Base-by-base conservation (phyloP, 2,888 invertebrate genomes). In the Agrotis puta region DNA sequence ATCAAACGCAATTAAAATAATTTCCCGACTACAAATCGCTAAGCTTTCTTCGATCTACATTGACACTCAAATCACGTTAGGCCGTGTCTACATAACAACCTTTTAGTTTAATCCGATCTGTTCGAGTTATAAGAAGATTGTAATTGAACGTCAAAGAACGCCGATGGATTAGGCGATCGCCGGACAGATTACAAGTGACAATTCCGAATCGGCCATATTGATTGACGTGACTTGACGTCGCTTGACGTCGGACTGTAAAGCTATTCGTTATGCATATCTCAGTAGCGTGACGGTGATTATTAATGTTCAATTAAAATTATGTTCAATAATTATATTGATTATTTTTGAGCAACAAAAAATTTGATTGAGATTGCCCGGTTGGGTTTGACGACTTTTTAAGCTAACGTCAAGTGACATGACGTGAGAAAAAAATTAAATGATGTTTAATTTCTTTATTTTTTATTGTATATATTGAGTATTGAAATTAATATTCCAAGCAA, bases 41-140 rank as follows among this genome's bases (percentile, higher is more conserved):
- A 62, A 76, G 75, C 80, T 83, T 80, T 85, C 83, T 85, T 77
- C 77, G 58, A 91, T 89, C 87, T 85, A 82, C 81, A 86, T 86
- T 88, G 89, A 89, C 88, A 86, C 83, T 77, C 78, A 71, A 83
- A 87, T 88, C 88, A 88, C 86, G 87, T 90, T 88, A 91, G 88
- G 85, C 90, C 90, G 90, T 92, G 92, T 94, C 91, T 90, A 92
- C 92, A 92, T 94, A 92, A 94, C 92, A 90, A 88, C 92, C 92
- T 94, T 92, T 95, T 94, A 93, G 90, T 85, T 85, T 94, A 95
- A 95, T 93, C 94, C 92, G 89, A 90, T 92, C 79, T 87, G 86
- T 86, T 87, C 88, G 85, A 86, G 86, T 87, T 92, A 92, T 94
- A 94, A 94, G 93, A 92, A 92, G 90, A 90, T 92, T 91, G 93